Evolutionary conservation across 2,797 vertebrate species (phyloP), one percentile per base, ranked within the genome.

Genomic region (Crax fasciolata): DNA sequence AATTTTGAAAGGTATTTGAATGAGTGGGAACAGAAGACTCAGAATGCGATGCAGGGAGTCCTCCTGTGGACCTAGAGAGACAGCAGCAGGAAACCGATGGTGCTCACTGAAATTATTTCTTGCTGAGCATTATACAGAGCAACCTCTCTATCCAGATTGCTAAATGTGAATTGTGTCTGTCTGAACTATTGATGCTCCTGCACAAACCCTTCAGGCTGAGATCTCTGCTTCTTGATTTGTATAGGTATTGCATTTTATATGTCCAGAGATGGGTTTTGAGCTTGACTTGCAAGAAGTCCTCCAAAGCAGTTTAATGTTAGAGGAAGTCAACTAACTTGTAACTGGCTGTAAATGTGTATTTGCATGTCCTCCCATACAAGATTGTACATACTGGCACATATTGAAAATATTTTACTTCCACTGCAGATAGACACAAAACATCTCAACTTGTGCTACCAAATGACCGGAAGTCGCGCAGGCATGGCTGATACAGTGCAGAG

Each of bases 321-420:
- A 46, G 3, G 11, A 16, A 51, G 17, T 23, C 20, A 51, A 43
- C 25, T 67, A 9, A 27, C 52, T 68, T 77, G 66, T 62, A 57
- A 39, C 12, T 13, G 30, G 1, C 19, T 74, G 13, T 46, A 55
- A 75, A 67, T 20, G 61, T 9, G 41, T 57, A 38, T 48, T 28
- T 2, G 0, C 49, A 13, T 14, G 7, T 24, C 1, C 1, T 9
- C 27, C 49, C 1, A 0, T 38, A 6, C 23, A 48, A 41, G 3
- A 80, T 13, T 24, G 54, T 58, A 65, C 25, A n/a, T 27, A 38
- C 27, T 8, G 19, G 9, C 17, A 6, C 32, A 43, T 25, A 12
- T 2, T 38, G 23, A 46, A 70, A 70, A 28, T 28, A 23, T 6
- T 54, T 77, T 84, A 51, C 7, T 4, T 80, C 57, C 66, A 3